Evolutionary conservation across 2,888 invertebrate genomes (phyloP).

Genomic region (Hypselothyrea guttata): DNA sequence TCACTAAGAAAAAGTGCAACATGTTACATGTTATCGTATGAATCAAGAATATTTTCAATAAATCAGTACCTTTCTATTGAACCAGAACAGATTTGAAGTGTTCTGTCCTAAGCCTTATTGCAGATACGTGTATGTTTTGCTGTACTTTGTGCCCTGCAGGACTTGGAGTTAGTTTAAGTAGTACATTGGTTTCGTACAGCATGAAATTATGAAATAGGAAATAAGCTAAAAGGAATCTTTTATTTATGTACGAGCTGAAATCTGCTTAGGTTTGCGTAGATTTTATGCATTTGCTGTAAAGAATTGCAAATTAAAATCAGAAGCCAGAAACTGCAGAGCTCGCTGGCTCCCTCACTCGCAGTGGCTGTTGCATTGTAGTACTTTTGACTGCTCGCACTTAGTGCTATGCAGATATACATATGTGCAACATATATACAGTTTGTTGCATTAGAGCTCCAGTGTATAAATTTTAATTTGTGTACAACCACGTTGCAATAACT

Average conservation of each 20-base stretch:
- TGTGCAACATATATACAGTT: conserved; percentile 8
- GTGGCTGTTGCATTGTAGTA: neutral
- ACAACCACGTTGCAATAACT: conserved; percentile 17
- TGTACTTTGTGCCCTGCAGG: no score
- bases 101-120: no score
- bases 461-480: conserved; percentile 32
- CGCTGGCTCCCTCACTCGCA: conserved; percentile 13
- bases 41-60: no score
- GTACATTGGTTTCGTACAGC: no score
- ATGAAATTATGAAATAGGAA: neutral
- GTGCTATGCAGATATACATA: neutral
- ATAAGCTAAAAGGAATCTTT: neutral
- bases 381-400: conserved; percentile 1
- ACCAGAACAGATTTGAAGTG: no score
- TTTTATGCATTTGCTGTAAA: conserved; percentile 13
- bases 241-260: neutral
- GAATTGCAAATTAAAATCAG: conserved; percentile 34
- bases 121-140: no score
- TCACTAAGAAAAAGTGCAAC: no score
- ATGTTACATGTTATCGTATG: no score
- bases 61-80: no score
- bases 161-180: no score
- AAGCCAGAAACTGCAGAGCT: conserved; percentile 20
- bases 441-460: conserved; percentile 14
- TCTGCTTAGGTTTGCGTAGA: no score